Evolutionary conservation across 1,140 invertebrate genomes (phyloP).

Genomic region (Callitettix versicolor): DNA sequence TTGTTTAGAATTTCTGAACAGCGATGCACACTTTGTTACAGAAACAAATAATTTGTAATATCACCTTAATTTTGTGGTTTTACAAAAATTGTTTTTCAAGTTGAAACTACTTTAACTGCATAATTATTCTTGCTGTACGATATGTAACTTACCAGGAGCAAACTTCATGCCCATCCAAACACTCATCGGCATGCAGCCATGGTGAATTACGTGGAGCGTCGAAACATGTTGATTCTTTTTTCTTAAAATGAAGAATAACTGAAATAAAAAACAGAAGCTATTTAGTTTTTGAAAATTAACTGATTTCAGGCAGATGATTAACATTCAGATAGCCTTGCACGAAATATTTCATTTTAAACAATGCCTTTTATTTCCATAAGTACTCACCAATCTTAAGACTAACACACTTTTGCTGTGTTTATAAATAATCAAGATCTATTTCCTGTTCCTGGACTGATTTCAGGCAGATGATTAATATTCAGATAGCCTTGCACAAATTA

Average conservation of each 20-base stretch:
- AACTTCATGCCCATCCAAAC: constrained; percentile 96
- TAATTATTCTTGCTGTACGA: too few relatives aligned
- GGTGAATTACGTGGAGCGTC: constrained; percentile 88
- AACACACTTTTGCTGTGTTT: neutral
- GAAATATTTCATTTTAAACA: neutral
- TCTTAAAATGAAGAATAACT: constrained; percentile 79
- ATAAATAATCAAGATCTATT: neutral
- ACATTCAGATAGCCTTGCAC: neutral
- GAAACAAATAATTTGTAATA: too few relatives aligned
- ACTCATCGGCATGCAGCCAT: constrained; percentile 89
- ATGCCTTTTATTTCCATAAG: neutral
- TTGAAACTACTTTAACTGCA: too few relatives aligned
- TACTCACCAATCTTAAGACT: neutral
- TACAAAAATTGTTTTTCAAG: too few relatives aligned
- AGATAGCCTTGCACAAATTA: neutral
- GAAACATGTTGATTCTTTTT: constrained; percentile 90
- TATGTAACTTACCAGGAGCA: constrained; percentile 83
- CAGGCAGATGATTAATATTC: neutral
- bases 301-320: neutral
- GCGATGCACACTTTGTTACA: too few relatives aligned
- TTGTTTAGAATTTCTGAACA: too few relatives aligned
- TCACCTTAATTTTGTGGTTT: too few relatives aligned
- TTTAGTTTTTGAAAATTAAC: too few relatives aligned
- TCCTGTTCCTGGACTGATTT: neutral
- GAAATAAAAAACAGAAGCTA: constrained; percentile 26